These are phyloP conservation scores for Scaptomyza parva DNA, from an alignment of 2,888 invertebrate genomes.

Conservation along the genomic window DNA sequence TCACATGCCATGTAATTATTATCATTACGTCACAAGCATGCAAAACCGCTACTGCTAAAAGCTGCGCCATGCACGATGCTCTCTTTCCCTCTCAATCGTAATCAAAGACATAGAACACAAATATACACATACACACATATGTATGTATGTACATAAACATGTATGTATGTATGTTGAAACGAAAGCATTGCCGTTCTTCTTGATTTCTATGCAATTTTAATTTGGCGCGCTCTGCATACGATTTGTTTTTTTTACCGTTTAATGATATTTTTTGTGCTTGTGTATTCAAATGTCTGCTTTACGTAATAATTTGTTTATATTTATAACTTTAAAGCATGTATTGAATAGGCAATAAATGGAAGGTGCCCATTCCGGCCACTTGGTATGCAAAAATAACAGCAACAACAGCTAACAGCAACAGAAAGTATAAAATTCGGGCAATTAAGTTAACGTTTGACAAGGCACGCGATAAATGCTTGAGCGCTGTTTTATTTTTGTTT, in stretches of 20 bases:
- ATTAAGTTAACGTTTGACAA: conserved; percentile 50
- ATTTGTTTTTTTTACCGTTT: conserved; percentile 17
- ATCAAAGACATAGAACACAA: conserved; percentile 5
- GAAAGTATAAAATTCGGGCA: conserved; percentile 31
- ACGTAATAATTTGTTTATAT: conserved; percentile 61
- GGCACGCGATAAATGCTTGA: conserved; percentile 54
- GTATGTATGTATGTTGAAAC: neutral
- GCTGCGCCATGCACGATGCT: conserved; percentile 22
- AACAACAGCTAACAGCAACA: neutral
- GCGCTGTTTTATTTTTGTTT: neutral
- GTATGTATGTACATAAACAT: neutral
- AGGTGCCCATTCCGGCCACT: conserved; percentile 25
- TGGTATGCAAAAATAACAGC: conserved; percentile 36
- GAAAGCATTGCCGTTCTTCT: conserved; percentile 23
- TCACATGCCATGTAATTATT: conserved; percentile 52
- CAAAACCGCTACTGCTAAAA: conserved; percentile 35
- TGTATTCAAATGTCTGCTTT: conserved; percentile 56
- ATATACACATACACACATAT: neutral
- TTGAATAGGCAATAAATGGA: conserved; percentile 54
- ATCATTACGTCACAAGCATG: conserved; percentile 69
- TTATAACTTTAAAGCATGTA: conserved; percentile 48
- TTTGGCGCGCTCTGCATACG: conserved; percentile 52
- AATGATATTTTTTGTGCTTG: conserved; percentile 31
- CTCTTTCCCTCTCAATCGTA: conserved; percentile 4
- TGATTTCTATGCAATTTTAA: conserved; percentile 31